A percentile compares a stretch with the other conserved stretches of the same genome.
Conservation (phyloP, 1,140 invertebrate genomes). For the Sitobion miscanthi region DNA sequence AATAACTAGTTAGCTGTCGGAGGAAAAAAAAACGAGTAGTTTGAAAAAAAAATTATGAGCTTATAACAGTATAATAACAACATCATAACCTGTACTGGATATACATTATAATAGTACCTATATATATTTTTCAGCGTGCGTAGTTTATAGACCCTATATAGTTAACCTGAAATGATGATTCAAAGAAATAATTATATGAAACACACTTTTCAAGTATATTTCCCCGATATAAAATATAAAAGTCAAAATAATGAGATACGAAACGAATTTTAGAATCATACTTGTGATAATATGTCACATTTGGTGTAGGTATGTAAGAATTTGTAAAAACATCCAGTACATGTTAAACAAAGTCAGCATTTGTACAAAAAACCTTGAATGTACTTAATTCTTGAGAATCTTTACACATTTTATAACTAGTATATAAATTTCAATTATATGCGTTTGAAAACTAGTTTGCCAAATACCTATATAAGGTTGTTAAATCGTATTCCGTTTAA, state of each 20-base stretch:
- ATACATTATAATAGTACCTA: background rate
- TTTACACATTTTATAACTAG: background rate
- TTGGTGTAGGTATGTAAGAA: background rate
- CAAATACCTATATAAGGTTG: background rate
- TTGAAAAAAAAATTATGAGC: background rate
- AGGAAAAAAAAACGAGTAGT: background rate
- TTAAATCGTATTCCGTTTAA: background rate
- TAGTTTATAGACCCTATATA: background rate
- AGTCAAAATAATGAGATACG: background rate
- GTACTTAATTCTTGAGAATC: background rate
- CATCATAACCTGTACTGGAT: background rate
- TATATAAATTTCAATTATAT: background rate
- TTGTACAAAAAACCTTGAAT: background rate
- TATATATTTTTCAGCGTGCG: background rate
- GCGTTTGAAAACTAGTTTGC: background rate
- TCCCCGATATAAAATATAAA: background rate
- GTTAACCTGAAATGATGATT: background rate
- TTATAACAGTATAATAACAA: background rate
- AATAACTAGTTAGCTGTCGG: background rate
- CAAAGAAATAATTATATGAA: background rate
- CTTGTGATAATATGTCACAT: background rate
- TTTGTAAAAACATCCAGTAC: background rate
- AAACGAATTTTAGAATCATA: background rate
- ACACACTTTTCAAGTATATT: background rate
- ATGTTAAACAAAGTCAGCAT: background rate